Conservation (phyloP, 1,140 invertebrate genomes). For the Drosophila nigrodunni region DNA sequence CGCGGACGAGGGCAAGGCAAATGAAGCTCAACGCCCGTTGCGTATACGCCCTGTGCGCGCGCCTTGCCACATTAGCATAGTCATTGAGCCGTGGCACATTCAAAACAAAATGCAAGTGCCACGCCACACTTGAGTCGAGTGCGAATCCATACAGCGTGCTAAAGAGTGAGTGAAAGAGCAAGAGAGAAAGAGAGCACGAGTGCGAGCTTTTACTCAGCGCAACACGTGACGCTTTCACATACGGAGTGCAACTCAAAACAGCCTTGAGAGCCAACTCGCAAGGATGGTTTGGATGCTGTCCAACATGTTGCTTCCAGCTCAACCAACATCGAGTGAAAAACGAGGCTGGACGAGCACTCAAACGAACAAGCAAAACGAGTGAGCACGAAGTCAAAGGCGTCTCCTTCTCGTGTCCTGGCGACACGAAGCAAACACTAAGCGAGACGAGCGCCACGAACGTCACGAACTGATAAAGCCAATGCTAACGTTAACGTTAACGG, state of each 20-base stretch:
- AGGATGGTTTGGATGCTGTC: constrained; percentile 52
- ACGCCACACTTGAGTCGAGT: constrained; percentile 41
- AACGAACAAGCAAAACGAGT: neutral
- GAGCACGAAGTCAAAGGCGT: constrained; percentile 1
- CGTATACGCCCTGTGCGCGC: constrained; percentile 32
- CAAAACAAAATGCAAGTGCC: constrained; percentile 54
- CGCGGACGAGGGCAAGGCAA: neutral
- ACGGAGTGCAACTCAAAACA: constrained; percentile 26
- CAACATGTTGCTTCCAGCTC: constrained; percentile 54
- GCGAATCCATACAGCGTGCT: neutral
- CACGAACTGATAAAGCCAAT: constrained; percentile 65
- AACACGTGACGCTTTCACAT: constrained; percentile 69
- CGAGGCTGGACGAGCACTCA: constrained; percentile 4
- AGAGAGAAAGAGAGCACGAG: neutral
- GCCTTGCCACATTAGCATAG: constrained; percentile 33
- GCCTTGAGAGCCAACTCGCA: constrained; percentile 56
- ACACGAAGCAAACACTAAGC: neutral
- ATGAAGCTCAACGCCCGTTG: constrained; percentile 13
- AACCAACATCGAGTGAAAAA: constrained; percentile 8
- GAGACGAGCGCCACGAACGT: constrained; percentile 10
- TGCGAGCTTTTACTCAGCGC: constrained; percentile 45
- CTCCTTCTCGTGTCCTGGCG: constrained; percentile 7
- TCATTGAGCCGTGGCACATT: constrained; percentile 30
- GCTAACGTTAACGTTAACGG: constrained; percentile 20
- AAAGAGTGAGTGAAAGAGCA: neutral